A percentile compares a stretch with the other conserved stretches of the same genome.
phyloP scores from a whole-genome alignment of 2,797 vertebrate species.

The Philypnodon macrostomus region DNA sequence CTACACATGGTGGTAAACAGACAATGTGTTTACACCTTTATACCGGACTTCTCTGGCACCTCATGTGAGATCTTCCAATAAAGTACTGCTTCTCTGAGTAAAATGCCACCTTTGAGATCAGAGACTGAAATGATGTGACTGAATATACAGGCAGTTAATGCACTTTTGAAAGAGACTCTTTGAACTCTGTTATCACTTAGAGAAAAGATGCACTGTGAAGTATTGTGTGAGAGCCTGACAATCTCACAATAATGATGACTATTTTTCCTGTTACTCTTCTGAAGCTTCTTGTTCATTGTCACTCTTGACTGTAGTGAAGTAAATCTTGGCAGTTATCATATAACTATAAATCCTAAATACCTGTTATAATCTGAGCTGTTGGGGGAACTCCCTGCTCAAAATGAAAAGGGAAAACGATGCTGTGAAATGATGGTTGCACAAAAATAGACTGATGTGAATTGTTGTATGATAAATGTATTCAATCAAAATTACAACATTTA shows the following conservation, averaged over 20 bases:
- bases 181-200: conserved; percentile 28
- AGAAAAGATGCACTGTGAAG: conserved; percentile 19
- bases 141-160: conserved; percentile 22
- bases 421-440: conserved; percentile 61
- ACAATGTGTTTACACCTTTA: conserved; percentile 19
- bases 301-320: conserved; percentile 53
- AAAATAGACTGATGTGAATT: conserved; percentile 33
- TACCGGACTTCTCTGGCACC: conserved; percentile 20
- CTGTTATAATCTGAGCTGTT: conserved; percentile 62
- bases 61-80: conserved; percentile 45
- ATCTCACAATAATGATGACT: conserved; percentile 40
- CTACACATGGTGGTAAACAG: conserved; percentile 15
- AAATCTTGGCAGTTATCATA: conserved; percentile 70
- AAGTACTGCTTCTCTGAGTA: conserved; percentile 23
- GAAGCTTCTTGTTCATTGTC: conserved; percentile 39
- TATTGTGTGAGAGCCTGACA: conserved; percentile 30
- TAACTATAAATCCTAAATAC: conserved; percentile 62
- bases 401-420: conserved; percentile 35
- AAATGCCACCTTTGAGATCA: conserved; percentile 25
- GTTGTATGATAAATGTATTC: conserved; percentile 33
- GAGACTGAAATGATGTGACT: conserved; percentile 23
- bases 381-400: conserved; percentile 27
- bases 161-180: conserved; percentile 38
- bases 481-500: conserved; percentile 15
- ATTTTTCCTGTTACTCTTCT: conserved; percentile 23